Percentiles rank a stretch among this genome's conserved stretches.
These are phyloP conservation scores for Diarsia dahlii DNA, from an alignment of 2,888 invertebrate genomes.

Conservation along the genomic window DNA sequence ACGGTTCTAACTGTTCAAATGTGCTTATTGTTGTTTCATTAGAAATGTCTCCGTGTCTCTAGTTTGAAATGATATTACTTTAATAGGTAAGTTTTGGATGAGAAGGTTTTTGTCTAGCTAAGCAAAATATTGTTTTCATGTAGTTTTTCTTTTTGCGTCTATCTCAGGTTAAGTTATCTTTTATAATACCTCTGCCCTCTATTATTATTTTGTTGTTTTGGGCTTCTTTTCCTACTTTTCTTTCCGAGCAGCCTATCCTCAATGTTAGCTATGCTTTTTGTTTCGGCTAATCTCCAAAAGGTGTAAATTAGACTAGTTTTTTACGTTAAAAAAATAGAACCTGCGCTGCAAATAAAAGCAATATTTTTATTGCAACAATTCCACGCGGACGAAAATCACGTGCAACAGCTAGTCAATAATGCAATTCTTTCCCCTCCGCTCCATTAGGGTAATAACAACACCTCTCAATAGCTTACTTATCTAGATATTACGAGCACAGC, in stretches of 20 bases:
- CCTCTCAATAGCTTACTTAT: constrained; percentile 54
- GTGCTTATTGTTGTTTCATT: constrained; percentile 23
- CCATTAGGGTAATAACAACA: constrained; percentile 53
- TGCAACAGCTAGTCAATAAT: too few species aligned
- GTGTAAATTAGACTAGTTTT: too few species aligned
- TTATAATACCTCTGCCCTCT: background rate
- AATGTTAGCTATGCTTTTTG: too few species aligned
- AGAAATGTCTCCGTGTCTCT: constrained; percentile 16
- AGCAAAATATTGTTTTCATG: background rate
- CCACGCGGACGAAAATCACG: too few species aligned
- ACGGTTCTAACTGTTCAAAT: constrained; percentile 2
- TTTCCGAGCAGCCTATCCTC: too few species aligned
- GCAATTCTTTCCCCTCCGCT: background rate
- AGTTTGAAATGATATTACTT: constrained; percentile 7
- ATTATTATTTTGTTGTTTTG: background rate
- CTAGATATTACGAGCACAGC: constrained; percentile 48
- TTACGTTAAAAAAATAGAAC: too few species aligned
- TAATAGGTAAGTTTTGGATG: background rate
- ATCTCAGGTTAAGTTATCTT: background rate
- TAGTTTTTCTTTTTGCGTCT: background rate
- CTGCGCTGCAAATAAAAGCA: too few species aligned
- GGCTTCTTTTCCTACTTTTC: too few species aligned
- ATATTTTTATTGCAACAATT: too few species aligned
- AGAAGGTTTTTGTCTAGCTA: background rate
- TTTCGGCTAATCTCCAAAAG: too few species aligned